These are phyloP conservation scores for Lordiphosa fenestrarum DNA, from an alignment of 2,888 invertebrate genomes.

Conservation along the genomic window DNA sequence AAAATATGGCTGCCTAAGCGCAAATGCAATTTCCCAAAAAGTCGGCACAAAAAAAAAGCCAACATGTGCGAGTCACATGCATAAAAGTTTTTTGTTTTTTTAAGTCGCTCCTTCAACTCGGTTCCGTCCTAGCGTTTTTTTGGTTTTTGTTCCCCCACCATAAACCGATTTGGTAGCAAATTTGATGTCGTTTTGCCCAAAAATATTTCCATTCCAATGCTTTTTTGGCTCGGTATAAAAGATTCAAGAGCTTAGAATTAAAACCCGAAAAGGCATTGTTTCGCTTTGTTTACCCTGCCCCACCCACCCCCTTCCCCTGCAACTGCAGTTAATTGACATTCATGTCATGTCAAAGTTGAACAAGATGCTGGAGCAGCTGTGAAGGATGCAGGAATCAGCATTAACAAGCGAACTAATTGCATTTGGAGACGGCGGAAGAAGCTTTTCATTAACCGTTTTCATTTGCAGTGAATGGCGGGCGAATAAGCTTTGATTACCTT, in stretches of 20 bases:
- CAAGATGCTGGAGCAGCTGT: background rate
- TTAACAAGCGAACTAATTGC: constrained; percentile 9
- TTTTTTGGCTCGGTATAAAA: background rate
- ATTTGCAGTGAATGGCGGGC: no score
- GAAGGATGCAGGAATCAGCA: constrained; percentile 1
- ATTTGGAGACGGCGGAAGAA: constrained; percentile 6
- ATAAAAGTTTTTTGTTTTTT: constrained; percentile 6
- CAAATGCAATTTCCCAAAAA: constrained; percentile 7
- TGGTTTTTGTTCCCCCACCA: constrained; percentile 1
- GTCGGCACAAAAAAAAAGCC: background rate
- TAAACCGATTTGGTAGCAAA: constrained; percentile 42
- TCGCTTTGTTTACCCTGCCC: no score
- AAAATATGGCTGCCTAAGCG: constrained; percentile 9
- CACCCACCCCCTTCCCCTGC: no score
- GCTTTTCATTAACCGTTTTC: background rate
- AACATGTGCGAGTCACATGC: constrained; percentile 3
- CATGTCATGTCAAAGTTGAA: constrained; percentile 3
- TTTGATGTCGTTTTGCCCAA: constrained; percentile 26
- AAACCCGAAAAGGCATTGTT: background rate
- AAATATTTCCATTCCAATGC: constrained; percentile 30
- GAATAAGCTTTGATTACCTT: no score
- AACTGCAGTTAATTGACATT: constrained; percentile 9
- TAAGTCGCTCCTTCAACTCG: constrained; percentile 5
- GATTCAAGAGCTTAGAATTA: constrained; percentile 6
- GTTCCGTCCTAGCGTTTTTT: background rate